Evolutionary conservation across 2,113 vertebrate genomes (phyloP), one percentile per base, ranked within the genome.

Genomic region (Marmota monax): DNA sequence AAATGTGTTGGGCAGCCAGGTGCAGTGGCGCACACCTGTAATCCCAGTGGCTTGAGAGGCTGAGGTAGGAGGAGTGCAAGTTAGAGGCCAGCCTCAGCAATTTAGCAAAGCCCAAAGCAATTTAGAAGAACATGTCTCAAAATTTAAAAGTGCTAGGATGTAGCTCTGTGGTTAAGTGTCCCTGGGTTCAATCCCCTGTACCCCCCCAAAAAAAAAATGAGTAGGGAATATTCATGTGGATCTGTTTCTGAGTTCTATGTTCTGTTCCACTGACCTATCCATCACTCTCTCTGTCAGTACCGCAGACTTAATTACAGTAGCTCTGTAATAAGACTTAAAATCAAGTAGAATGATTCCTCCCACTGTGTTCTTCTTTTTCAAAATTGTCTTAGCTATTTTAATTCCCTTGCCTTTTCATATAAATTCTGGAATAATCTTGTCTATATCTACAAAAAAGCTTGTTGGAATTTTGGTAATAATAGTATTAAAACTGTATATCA

Each of bases 361-460:
- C 72, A 91, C 78, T 78, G 13, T 88, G 88, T 92, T 96, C 92
- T 92, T 96, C 92, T 89, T 95, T 82, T 92, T 83, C 69, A 95
- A 95, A 93, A 89, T 93, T 88, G 23, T 92, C 89, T 95, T 61
- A 78, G 34, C 32, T 69, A 69, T 61, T 94, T 51, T 87, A 96
- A 89, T 84, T 95, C n/a, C 74, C 92, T 72, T 95, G 69, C 16
- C 63, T 95, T 93, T 96, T 77, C n/a, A 72, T 82, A 85, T 61
- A 92, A 83, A 91, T 93, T 95, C 95, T 87, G 92, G 34, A 93
- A 95, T 84, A 94, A 93, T 89, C 56, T 79, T 95, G 29, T 82
- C 69, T 95, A 29, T 93, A 86, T 89, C 86, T 85, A 84, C 51
- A 87, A 76, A 84, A 96, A 83, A 83, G 6, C 56, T 88, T 89